Percentiles rank a stretch among this genome's conserved stretches.
Conservation (phyloP, 2,888 invertebrate genomes). For the Drosophila phalerata region DNA sequence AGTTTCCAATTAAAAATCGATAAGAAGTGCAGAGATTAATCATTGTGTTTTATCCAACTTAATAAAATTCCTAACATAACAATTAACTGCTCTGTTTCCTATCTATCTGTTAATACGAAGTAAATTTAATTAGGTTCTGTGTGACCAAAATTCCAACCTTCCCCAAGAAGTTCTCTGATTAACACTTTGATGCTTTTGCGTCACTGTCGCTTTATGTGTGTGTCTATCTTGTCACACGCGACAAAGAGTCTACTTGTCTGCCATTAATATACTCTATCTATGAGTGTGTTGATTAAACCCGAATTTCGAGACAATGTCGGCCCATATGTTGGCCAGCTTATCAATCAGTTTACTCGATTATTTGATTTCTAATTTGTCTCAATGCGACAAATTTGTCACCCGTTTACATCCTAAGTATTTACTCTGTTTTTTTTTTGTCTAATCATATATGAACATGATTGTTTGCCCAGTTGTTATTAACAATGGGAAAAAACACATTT, state of each 20-base stretch:
- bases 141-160: conserved; percentile 11
- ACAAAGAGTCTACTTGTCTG: conserved; percentile 17
- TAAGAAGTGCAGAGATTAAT: not conserved
- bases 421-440: not conserved
- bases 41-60: not conserved
- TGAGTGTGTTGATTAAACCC: conserved; percentile 30
- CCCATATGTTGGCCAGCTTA: conserved; percentile 35
- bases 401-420: not conserved
- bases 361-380: conserved; percentile 43
- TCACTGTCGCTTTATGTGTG: conserved; percentile 10
- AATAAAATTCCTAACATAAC: not conserved
- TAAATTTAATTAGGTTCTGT: conserved; percentile 4
- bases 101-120: not conserved
- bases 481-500: conserved; percentile 11
- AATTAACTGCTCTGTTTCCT: not conserved
- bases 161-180: conserved; percentile 15
- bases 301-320: conserved; percentile 17
- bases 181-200: conserved; percentile 14
- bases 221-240: not conserved
- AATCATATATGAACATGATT: not conserved
- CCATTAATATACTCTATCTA: conserved; percentile 16
- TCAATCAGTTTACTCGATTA: conserved; percentile 22
- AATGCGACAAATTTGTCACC: conserved; percentile 19
- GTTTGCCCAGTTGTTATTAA: conserved; percentile 20
- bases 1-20: not conserved